Evolutionary conservation across 2,888 invertebrate species (phyloP).

Genomic region (Carterocephalus palaemon): DNA sequence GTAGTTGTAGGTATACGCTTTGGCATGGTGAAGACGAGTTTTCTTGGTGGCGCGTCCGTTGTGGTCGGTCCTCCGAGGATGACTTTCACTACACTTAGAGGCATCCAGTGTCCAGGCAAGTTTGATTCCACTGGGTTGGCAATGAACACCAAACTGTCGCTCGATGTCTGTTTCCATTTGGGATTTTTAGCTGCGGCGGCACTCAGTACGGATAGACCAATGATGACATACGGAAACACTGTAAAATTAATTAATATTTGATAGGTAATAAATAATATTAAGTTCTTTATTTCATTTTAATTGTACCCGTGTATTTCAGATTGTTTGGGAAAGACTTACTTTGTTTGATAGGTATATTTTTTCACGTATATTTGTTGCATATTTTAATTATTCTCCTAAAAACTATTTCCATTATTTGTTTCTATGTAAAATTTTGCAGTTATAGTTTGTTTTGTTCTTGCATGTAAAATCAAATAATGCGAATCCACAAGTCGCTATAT

Average conservation of each 20-base stretch:
- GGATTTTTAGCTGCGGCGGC: neutral
- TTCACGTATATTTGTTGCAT: conserved; percentile 15
- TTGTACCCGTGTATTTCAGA: no score
- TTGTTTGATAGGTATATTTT: conserved; percentile 16
- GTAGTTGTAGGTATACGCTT: conserved; percentile 11
- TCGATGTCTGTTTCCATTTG: conserved; percentile 35
- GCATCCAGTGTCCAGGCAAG: conserved; percentile 60
- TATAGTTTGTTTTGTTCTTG: no score
- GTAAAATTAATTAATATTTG: no score
- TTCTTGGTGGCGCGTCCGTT: conserved; percentile 7
- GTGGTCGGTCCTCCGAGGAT: conserved; percentile 38
- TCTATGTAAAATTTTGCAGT: no score
- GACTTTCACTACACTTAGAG: conserved; percentile 49
- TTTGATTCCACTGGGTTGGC: conserved; percentile 56
- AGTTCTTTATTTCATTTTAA: no score
- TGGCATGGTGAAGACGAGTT: conserved; percentile 10
- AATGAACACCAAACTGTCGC: conserved; percentile 44
- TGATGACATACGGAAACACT: conserved; percentile 27
- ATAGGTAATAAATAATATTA: no score
- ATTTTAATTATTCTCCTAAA: conserved; percentile 15
- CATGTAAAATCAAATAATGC: no score
- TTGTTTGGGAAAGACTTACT: no score
- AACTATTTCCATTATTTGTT: conserved; percentile 4
- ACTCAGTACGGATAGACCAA: conserved; percentile 11
- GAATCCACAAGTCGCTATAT: no score